Conservation (phyloP, 2,797 vertebrate genomes). For the Lagorchestes hirsutus region DNA sequence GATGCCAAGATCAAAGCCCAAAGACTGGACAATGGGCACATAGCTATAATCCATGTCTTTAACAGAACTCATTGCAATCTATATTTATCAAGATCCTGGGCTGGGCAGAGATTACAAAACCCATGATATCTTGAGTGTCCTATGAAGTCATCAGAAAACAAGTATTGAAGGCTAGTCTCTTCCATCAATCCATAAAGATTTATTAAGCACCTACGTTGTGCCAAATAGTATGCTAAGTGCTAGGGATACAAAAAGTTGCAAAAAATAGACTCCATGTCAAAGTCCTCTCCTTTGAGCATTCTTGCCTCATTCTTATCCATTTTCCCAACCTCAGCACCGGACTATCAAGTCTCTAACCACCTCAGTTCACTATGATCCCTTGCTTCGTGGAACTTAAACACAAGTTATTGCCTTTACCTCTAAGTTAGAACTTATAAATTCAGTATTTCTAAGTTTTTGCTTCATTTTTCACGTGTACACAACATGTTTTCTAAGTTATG, state of each 20-base stretch:
- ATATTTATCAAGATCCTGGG: not conserved
- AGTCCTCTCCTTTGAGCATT: not conserved
- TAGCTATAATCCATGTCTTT: not conserved
- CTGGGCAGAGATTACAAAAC: not conserved
- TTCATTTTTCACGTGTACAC: not conserved
- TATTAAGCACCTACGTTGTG: not conserved
- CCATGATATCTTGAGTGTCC: not conserved
- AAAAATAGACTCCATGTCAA: not conserved
- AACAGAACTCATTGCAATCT: not conserved
- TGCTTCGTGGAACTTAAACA: not conserved
- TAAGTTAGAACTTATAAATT: not conserved
- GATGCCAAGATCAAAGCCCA: not conserved
- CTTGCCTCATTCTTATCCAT: not conserved
- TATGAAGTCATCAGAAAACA: not conserved
- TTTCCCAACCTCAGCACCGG: not conserved
- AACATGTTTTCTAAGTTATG: not conserved
- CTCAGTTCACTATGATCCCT: not conserved
- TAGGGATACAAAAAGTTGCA: not conserved
- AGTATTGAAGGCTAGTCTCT: not conserved
- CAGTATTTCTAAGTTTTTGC: not conserved
- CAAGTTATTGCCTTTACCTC: not conserved
- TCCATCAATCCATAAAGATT: not conserved
- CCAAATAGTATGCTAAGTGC: not conserved
- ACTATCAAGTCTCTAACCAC: not conserved
- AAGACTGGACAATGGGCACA: not conserved